Evolutionary conservation across 2,888 invertebrate species (phyloP), one percentile per base, ranked within the genome.

Genomic region (Andrena camellia): DNA sequence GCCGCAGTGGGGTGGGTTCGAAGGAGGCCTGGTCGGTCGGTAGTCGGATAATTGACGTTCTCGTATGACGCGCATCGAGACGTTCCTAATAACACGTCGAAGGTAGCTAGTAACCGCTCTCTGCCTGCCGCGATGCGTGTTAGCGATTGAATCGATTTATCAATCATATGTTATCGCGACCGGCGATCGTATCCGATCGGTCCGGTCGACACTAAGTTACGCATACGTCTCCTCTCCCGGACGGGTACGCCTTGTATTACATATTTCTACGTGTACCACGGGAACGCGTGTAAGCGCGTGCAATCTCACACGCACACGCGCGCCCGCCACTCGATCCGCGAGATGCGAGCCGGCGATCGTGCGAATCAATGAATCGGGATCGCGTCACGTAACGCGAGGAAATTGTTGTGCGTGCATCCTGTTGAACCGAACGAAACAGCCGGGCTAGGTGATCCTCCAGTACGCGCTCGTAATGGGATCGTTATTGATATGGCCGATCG

Each of bases 91-190:
- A 73, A 83, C 86, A 70, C 23, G 82, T 71, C 83, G 74, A 76
- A 48, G 78, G 77, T 73, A 68, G 68, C 69, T 73, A 75, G 80
- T 48, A 76, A 72, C 75, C 71, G 31, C 64, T 78, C 79, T 31
- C 66, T 57, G 78, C 42, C 50, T 20, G 67, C 68, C 72, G 71
- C 71, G 70, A 33, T 48, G 63, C 81, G 73, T 67, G 82, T 66
- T 75, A 77, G 63, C 79, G 84, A 87, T 86, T 70, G 57, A 81
- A 86, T 88, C 86, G 82, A 88, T 86, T 80, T 86, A 87, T 87
- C 86, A 82, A 86, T 86, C 86, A 85, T 86, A 85, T 88, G 68
- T 83, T 88, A 88, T 88, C 85, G 86, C 33, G 73, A 31, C 33
- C 52, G 52, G 50, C 76, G 81, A 88, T 88, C 84, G 84, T 57